Base-by-base conservation (phyloP, 2,113 vertebrate species). In the Oreochromis spilurus region DNA sequence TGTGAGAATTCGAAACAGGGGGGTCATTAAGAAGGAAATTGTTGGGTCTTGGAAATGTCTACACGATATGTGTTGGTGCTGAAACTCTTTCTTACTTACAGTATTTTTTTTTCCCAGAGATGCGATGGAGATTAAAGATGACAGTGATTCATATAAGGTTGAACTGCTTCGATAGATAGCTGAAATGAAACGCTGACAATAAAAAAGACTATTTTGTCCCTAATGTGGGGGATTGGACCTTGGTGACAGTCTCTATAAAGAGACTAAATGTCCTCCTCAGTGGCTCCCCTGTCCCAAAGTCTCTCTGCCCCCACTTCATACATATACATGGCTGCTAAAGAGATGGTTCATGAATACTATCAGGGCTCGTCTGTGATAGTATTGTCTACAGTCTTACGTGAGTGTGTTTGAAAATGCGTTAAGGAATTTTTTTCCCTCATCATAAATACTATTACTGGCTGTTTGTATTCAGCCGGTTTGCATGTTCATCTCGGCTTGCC, bases 291-390 rank as follows among this genome's bases (percentile, higher is more conserved):
- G 83, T 86, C 88, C 89, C 83, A 55, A 52, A 91, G 91, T 58
- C 62, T 84, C 81, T 21, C 81, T 57, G 87, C 82, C 79, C 52
- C 53, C 79, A 82, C 92, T 89, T 93, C 89, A 92, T 95, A 90
- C 90, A 95, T 95, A 94, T 88, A 92, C 92, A 93, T 94, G 87
- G 88, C 79, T 55, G 53, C 86, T 87, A 90, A 93, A 88, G 81
- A 91, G 86, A 38, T 12, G 82, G 17, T 92, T 92, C 89, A 93
- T 94, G 93, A 94, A 94, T 95, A 91, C 60, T 21, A 87, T 93
- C 93, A 87, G 82, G 87, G 78, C 40, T 43, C 12, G 3, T 67
- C 88, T 67, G 19, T 57, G 40, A 92, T 84, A 58, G 87, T 55
- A 67, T 83, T 85, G 70, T 91, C 87, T 91, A 65, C 21, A 43